Conservation (phyloP, 1,140 invertebrate species). For the Magallana gigas region DNA sequence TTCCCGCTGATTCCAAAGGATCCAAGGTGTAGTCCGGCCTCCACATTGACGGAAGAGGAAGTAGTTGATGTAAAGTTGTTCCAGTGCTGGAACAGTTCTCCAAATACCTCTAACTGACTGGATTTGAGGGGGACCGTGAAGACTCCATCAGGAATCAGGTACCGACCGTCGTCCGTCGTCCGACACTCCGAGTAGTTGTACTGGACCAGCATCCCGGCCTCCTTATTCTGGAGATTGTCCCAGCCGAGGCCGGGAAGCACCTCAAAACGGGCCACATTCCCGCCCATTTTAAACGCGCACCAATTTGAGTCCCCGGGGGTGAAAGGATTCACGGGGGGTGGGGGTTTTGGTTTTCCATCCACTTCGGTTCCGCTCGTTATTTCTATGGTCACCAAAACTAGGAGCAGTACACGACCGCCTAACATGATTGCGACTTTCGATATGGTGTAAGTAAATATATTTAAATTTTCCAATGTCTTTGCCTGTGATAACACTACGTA, state of each 20-base stretch:
- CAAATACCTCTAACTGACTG: constrained; percentile 62
- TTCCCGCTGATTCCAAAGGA: constrained; percentile 66
- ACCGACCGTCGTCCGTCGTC: constrained; percentile 67
- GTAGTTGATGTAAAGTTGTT: constrained; percentile 68
- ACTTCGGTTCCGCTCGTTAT: not conserved
- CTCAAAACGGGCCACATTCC: constrained; percentile 51
- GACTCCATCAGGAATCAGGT: constrained; percentile 65
- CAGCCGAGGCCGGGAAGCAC: constrained; percentile 70
- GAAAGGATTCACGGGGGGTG: not conserved
- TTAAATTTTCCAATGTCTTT: no score
- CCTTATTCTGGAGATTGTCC: constrained; percentile 70
- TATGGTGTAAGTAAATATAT: no score
- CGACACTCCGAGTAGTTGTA: constrained; percentile 62
- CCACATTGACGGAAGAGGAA: constrained; percentile 66
- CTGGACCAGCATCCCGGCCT: constrained; percentile 58
- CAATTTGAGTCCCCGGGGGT: not conserved
- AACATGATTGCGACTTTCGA: not conserved
- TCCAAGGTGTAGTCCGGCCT: constrained; percentile 57
- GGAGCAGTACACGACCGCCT: not conserved
- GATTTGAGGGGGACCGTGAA: constrained; percentile 62
- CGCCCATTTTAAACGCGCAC: not conserved
- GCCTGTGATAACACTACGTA: no score
- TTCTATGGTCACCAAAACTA: not conserved
- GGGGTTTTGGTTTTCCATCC: not conserved
- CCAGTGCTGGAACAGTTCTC: constrained; percentile 70